These are phyloP conservation scores for Axea sp. DNA, from an alignment of 2,888 invertebrate genomes.

Conservation along the genomic window DNA sequence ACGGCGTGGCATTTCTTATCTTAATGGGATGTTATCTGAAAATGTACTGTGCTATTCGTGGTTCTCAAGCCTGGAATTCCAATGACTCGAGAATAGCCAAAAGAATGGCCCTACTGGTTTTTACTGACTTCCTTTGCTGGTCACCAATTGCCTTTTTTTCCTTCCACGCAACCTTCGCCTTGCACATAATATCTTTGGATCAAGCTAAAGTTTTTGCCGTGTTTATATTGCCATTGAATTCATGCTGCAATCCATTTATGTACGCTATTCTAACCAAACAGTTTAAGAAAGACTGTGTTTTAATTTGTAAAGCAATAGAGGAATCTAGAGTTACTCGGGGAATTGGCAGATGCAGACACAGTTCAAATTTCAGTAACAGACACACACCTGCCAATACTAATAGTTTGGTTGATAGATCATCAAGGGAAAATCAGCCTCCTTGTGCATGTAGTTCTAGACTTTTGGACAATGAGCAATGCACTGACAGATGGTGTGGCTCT, in stretches of 20 bases:
- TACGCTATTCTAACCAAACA: slow-evolving; percentile 99
- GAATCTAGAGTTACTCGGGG: slow-evolving; percentile 94
- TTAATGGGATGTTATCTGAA: slow-evolving; percentile 97
- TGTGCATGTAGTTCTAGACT: slow-evolving; percentile 83
- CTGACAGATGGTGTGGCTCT: slow-evolving; percentile 68
- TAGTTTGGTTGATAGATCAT: slow-evolving; percentile 89
- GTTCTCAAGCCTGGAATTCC: slow-evolving; percentile 98
- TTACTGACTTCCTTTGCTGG: slow-evolving; percentile 99
- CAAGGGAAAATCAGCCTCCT: slow-evolving; percentile 81
- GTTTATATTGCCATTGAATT: slow-evolving; percentile 96
- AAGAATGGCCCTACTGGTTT: slow-evolving; percentile 96
- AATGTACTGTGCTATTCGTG: slow-evolving; percentile 99
- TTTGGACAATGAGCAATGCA: slow-evolving; percentile 79
- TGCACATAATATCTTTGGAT: slow-evolving; percentile 93
- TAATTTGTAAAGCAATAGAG: slow-evolving; percentile 97
- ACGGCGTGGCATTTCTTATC: slow-evolving; percentile 95
- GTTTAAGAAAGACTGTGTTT: slow-evolving; percentile 97
- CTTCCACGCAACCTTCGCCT: slow-evolving; percentile 94
- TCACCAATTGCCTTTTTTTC: slow-evolving; percentile 98
- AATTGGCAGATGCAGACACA: slow-evolving; percentile 91
- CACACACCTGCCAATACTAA: slow-evolving; percentile 93
- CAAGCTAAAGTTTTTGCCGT: slow-evolving; percentile 98
- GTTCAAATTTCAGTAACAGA: slow-evolving; percentile 92
- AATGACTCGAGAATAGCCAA: slow-evolving; percentile 98
- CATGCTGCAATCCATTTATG: slow-evolving; percentile 98